Evolutionary conservation across 2,888 invertebrate genomes (phyloP).

Genomic region (Drosophila quinaria): DNA sequence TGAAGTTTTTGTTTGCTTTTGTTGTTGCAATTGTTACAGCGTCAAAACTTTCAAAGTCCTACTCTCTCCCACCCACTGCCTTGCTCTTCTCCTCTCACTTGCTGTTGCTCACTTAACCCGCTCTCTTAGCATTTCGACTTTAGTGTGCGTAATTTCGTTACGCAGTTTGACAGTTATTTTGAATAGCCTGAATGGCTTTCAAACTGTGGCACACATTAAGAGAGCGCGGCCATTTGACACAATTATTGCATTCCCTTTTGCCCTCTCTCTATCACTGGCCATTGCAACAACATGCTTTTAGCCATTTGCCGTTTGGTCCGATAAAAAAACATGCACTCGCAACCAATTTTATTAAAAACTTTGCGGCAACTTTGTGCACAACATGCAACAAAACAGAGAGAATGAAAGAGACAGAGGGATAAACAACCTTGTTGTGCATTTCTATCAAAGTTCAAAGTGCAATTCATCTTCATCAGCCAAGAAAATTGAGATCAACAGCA

Average conservation of each 20-base stretch:
- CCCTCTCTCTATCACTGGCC: neutral
- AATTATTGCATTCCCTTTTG: slow-evolving; percentile 59
- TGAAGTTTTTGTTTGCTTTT: slow-evolving; percentile 58
- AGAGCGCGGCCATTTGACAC: slow-evolving; percentile 47
- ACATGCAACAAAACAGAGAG: slow-evolving; percentile 30
- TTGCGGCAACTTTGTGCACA: slow-evolving; percentile 41
- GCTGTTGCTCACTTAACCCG: slow-evolving; percentile 52
- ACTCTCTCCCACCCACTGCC: slow-evolving; percentile 1
- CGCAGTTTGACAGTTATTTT: slow-evolving; percentile 42
- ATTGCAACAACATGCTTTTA: slow-evolving; percentile 6
- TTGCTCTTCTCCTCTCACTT: neutral
- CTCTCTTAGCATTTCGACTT: slow-evolving; percentile 58
- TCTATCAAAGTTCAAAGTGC: slow-evolving; percentile 74
- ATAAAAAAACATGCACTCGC: slow-evolving; percentile 60
- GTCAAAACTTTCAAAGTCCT: slow-evolving; percentile 42
- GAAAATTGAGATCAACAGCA: slow-evolving; percentile 51
- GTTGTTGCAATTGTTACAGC: slow-evolving; percentile 45
- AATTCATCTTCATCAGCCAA: slow-evolving; percentile 73
- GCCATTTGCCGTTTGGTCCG: slow-evolving; percentile 31
- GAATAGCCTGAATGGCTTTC: slow-evolving; percentile 28
- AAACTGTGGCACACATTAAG: slow-evolving; percentile 36
- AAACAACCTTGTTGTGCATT: slow-evolving; percentile 59
- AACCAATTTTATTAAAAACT: slow-evolving; percentile 68
- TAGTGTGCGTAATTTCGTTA: slow-evolving; percentile 46
- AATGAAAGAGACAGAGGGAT: slow-evolving; percentile 3